phyloP scores from a whole-genome alignment of 2,888 invertebrate species.

The Drosophila eohydei region DNA sequence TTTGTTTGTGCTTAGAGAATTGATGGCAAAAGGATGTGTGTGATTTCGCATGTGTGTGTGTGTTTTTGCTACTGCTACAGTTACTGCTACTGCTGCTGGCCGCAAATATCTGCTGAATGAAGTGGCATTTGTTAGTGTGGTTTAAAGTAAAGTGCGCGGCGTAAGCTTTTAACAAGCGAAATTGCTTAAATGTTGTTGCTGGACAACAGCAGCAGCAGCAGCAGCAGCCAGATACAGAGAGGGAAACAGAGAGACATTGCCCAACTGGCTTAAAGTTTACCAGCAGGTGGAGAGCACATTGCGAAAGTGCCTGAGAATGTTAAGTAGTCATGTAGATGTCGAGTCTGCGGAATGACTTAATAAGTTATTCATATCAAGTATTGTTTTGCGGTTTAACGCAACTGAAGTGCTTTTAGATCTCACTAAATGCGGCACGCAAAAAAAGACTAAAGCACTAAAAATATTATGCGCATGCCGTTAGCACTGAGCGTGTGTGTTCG shows the following conservation, averaged over 20 bases:
- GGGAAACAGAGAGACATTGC: constrained; percentile 8
- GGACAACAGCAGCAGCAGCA: constrained; percentile 31
- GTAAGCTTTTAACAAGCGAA: constrained; percentile 78
- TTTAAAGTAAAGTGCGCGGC: constrained; percentile 75
- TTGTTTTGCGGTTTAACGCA: constrained; percentile 58
- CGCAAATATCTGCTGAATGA: constrained; percentile 79
- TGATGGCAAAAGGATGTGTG: constrained; percentile 80
- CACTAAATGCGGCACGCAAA: constrained; percentile 9
- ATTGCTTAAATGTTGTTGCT: constrained; percentile 72
- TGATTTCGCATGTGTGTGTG: constrained; percentile 58
- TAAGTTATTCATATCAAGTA: constrained; percentile 64
- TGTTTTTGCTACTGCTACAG: constrained; percentile 39
- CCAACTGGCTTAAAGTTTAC: constrained; percentile 45
- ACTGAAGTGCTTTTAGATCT: constrained; percentile 54
- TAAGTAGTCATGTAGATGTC: constrained; percentile 58
- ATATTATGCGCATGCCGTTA: background rate
- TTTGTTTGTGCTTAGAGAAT: constrained; percentile 80
- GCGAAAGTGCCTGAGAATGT: constrained; percentile 50
- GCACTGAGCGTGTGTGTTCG: background rate
- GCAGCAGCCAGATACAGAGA: background rate
- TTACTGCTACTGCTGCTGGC: constrained; percentile 51
- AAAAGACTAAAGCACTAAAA: background rate
- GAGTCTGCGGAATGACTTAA: constrained; percentile 52
- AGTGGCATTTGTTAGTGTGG: constrained; percentile 76
- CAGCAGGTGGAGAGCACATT: constrained; percentile 15